Conservation (phyloP, 2,888 invertebrate genomes). For the Sipunculus nudus region DNA sequence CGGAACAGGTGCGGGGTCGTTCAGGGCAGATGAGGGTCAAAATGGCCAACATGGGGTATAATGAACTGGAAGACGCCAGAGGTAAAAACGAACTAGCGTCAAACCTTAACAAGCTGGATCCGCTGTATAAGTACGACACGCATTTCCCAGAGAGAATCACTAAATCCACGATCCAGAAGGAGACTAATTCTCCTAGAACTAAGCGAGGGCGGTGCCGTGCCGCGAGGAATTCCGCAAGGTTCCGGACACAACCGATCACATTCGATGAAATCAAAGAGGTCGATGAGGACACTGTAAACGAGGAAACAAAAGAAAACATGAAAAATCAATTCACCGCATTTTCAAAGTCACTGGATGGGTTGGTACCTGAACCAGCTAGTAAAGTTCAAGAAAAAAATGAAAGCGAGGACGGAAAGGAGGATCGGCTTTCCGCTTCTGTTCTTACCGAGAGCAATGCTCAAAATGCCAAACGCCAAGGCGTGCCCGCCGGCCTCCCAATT, state of each 20-base stretch:
- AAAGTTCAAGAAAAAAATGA: too few species aligned
- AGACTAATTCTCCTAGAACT: constrained; percentile 66
- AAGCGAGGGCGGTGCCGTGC: constrained; percentile 70
- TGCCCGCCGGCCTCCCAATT: too few species aligned
- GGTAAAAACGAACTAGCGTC: constrained; percentile 5
- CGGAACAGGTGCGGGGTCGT: too few species aligned
- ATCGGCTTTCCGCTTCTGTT: background rate
- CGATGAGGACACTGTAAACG: constrained; percentile 75
- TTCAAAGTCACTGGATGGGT: constrained; percentile 63
- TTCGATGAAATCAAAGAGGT: constrained; percentile 82
- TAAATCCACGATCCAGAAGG: constrained; percentile 68
- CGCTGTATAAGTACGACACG: constrained; percentile 71
- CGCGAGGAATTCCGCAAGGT: constrained; percentile 68
- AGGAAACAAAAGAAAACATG: constrained; percentile 58
- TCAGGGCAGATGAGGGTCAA: too few species aligned
- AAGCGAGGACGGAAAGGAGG: too few species aligned
- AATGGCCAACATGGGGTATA: too few species aligned
- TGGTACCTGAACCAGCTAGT: too few species aligned
- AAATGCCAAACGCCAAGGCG: too few species aligned
- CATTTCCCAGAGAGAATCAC: constrained; percentile 78
- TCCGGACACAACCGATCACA: constrained; percentile 78
- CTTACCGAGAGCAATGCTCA: background rate
- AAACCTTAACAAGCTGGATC: constrained; percentile 43
- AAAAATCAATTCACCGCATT: constrained; percentile 58
- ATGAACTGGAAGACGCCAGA: too few species aligned